Evolutionary conservation across 2,888 invertebrate genomes (phyloP), one percentile per base, ranked within the genome.

Genomic region (Cosmorhoe ocellata): DNA sequence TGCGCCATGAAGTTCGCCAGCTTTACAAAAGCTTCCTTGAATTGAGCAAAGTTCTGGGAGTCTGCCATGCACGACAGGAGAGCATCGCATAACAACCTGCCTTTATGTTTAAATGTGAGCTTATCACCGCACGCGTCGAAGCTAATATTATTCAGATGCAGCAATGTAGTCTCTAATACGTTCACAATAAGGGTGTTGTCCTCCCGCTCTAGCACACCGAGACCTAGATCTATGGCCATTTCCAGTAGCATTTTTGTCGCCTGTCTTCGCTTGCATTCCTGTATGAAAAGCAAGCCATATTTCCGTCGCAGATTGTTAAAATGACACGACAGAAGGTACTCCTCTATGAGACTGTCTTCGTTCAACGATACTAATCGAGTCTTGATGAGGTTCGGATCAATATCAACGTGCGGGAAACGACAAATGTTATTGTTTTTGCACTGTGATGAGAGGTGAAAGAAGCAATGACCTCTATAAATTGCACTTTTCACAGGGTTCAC

Each of bases 1-100:
- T 55, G 24, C 1, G 69, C 69, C 53, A 86, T 75, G 33, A 81
- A 80, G 6, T 69, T 49, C 0, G 78, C 74, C 6, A 89, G 61
- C 44, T 73, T 79, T 3, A 79, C 58, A 56, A 87, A 88, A 14
- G 84, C 75, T 0, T 27, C 26, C 56, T 79, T 84, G 60, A 88
- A 90, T 4, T 84, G 71, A 0, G 79, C 71, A 59, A 90, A 88
- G 60, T 90, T 89, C 39, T 79, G 83, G 1, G 86, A 79, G 5
- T 71, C 59, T 0, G 83, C 80, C 47, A 89, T 74, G 0, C 69
- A 62, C 11, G 67, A 50, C 66, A 89, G 71, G 2, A 81, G 78
- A 0, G 66, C 57, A 13, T 85, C 81, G 38, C 85, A 86, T 1
- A 87, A 27, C 0, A 51, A 30, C 0, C 42, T 44, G 1, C 58